phyloP scores from a whole-genome alignment of 2,797 vertebrate genomes.

The Agapornis canus region DNA sequence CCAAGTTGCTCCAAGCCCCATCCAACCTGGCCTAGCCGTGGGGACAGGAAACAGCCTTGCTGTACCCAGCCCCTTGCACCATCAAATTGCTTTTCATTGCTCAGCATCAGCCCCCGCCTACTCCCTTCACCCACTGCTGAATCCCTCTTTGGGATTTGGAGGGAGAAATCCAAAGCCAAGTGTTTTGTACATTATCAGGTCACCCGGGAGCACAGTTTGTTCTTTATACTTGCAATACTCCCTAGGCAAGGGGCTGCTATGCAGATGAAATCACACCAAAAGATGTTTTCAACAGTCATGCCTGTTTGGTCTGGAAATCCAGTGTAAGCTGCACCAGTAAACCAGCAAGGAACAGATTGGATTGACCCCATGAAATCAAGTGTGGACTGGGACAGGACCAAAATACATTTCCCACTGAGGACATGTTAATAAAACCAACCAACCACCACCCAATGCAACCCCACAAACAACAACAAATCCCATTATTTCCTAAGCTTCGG shows the following conservation, averaged over 20 bases:
- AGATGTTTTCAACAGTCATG: background rate
- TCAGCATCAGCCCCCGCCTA: background rate
- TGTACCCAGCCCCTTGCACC: background rate
- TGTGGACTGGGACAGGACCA: background rate
- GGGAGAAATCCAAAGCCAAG: background rate
- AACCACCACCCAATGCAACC: background rate
- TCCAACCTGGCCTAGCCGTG: background rate
- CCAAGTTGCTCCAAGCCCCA: background rate
- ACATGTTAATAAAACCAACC: background rate
- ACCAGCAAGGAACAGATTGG: background rate
- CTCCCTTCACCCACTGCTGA: background rate
- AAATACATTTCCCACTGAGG: background rate
- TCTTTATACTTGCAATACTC: too few relatives aligned
- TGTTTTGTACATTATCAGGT: background rate
- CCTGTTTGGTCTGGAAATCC: background rate
- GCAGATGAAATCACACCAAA: background rate
- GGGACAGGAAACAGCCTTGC: constrained; percentile 9
- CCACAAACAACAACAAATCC: background rate
- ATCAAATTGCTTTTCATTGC: fast-evolving
- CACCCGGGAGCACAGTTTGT: background rate
- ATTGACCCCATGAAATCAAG: background rate
- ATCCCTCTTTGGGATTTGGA: background rate
- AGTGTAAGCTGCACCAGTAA: background rate
- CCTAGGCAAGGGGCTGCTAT: background rate
- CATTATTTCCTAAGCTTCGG: background rate